These are phyloP conservation scores for Syngnathus floridae DNA, from an alignment of 2,113 vertebrate genomes.

Conservation along the genomic window DNA sequence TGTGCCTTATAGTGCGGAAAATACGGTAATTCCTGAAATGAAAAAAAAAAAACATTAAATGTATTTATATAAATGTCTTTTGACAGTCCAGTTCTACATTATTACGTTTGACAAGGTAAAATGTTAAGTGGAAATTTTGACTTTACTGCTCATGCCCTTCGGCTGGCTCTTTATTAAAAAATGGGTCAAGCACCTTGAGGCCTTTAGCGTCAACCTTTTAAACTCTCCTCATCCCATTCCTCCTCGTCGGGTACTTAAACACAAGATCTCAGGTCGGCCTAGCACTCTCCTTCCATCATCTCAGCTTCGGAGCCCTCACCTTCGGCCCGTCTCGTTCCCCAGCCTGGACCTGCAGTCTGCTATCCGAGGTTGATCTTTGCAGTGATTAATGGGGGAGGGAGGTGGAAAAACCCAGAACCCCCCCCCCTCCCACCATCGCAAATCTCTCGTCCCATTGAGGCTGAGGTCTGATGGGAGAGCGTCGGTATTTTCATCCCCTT, in stretches of 20 bases:
- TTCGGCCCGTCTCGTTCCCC: slow-evolving; percentile 27
- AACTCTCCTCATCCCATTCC: slow-evolving; percentile 28
- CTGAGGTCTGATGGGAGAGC: slow-evolving; percentile 14
- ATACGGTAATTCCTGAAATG: no score
- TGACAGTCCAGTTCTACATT: not conserved
- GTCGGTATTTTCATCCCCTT: slow-evolving; percentile 32
- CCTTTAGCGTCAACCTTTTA: slow-evolving; percentile 7
- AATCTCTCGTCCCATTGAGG: slow-evolving; percentile 23
- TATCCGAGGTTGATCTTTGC: slow-evolving; percentile 50
- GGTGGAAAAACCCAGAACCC: slow-evolving; percentile 40
- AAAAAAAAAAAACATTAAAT: no score
- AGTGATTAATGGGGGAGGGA: slow-evolving; percentile 62
- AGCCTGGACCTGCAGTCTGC: slow-evolving; percentile 26
- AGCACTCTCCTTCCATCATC: slow-evolving; percentile 22
- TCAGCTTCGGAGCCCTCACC: slow-evolving; percentile 34
- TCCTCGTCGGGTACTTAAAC: not conserved
- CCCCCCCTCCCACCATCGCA: slow-evolving; percentile 33
- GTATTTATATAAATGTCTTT: not conserved
- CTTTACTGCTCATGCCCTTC: slow-evolving; percentile 1
- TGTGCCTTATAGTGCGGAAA: no score
- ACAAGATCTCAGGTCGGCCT: slow-evolving; percentile 1
- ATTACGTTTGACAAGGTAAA: not conserved
- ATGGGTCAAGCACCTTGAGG: slow-evolving; percentile 13
- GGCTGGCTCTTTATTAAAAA: slow-evolving; percentile 27
- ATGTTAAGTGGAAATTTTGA: slow-evolving; percentile 7